Evolutionary conservation across 2,113 vertebrate genomes (phyloP).

Genomic region (Holacanthus passer): DNA sequence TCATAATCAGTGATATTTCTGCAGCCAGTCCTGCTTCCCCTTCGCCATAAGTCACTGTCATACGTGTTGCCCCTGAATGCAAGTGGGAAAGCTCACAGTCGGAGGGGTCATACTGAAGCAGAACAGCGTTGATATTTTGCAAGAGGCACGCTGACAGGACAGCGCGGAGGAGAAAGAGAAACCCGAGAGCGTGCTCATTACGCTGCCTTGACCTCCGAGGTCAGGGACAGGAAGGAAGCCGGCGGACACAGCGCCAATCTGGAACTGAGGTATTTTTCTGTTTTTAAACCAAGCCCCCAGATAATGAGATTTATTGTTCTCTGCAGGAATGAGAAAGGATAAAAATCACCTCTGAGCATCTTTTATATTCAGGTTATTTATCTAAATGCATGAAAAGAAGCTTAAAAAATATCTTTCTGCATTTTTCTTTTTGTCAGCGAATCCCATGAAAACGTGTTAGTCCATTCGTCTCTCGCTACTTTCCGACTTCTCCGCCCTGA

Average conservation of each 20-base stretch:
- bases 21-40: constrained; percentile 53
- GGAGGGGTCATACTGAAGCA: constrained; percentile 32
- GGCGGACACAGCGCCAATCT: constrained; percentile 47
- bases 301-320: constrained; percentile 47
- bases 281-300: constrained; percentile 37
- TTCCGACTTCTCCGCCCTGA: not conserved
- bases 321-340: not conserved
- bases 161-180: constrained; percentile 34
- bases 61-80: constrained; percentile 23
- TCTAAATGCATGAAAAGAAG: no score
- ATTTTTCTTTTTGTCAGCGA: no score
- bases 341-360: not conserved
- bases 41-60: constrained; percentile 70
- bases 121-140: constrained; percentile 40
- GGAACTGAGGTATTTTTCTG: constrained; percentile 44
- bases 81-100: constrained; percentile 30
- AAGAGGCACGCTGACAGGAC: constrained; percentile 24
- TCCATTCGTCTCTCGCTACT: not conserved
- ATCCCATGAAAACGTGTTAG: not conserved
- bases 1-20: constrained; percentile 68
- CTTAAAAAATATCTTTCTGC: no score
- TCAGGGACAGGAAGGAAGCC: constrained; percentile 76
- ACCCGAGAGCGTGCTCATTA: constrained; percentile 67
- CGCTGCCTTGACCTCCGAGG: constrained; percentile 70
- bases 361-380: constrained; percentile 11